These are phyloP conservation scores for Aurelia coerulea DNA, from an alignment of 30 jellyfish, hydroid and myxozoan genomes.

Conservation along the genomic window DNA sequence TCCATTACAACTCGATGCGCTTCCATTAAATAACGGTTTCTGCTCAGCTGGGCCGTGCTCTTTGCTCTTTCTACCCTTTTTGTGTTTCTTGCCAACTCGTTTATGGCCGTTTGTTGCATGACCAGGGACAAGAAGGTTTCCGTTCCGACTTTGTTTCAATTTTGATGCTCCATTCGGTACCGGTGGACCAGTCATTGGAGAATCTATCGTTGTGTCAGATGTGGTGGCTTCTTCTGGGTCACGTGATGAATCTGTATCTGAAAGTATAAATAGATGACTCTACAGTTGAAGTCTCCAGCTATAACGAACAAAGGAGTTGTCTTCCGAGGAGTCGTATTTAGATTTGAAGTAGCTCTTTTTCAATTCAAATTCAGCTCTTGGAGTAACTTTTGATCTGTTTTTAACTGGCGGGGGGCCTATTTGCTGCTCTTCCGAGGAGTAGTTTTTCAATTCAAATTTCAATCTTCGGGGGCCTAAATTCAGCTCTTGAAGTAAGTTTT, in stretches of 20 bases:
- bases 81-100: conserved; percentile 14
- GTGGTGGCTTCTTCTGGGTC: conserved; percentile 58
- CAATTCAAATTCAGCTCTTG: too few species aligned
- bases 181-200: conserved; percentile 12
- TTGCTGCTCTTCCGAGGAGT: too few species aligned
- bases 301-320: too few species aligned
- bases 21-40: background rate
- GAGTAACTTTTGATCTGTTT: too few species aligned
- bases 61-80: background rate
- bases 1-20: background rate
- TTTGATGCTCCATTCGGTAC: too few species aligned
- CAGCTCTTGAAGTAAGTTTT: too few species aligned
- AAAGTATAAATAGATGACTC: background rate
- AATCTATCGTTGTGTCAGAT: conserved; percentile 63
- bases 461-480: too few species aligned
- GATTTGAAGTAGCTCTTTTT: too few species aligned
- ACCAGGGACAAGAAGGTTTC: background rate
- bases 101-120: background rate
- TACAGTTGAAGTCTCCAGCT: too few species aligned
- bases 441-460: too few species aligned
- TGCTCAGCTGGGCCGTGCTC: conserved; percentile 33
- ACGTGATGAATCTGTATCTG: conserved; percentile 48
- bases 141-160: background rate
- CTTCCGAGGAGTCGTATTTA: too few species aligned
- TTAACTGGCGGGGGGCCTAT: too few species aligned